Evolutionary conservation across 30 jellyfish, hydroid and myxozoan species (phyloP), one percentile per base, ranked within the genome.

Genomic region (Hydractinia echinata): DNA sequence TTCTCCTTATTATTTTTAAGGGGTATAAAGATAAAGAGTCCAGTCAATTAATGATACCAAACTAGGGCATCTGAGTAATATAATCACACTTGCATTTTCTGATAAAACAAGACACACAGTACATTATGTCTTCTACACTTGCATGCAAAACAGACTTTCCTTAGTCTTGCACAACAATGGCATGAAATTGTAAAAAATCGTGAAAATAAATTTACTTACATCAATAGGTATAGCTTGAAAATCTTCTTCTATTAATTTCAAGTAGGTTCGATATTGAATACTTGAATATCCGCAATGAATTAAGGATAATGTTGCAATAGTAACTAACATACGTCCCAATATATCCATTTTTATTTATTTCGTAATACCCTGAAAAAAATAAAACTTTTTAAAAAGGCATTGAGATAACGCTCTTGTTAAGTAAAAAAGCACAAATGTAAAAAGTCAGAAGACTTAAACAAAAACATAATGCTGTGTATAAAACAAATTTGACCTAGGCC

Each of bases 211-310:
- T 30, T 14, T 54, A 76, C 90, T 72, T 64, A 77, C 90, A 82
- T 92, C 98, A 13, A 64, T 74, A 5, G 98, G 98, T 39, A 92
- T 62, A 20, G 77, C 69, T 10, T 69, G 76, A 76, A 92, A 92
- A 8, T 92, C 98, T 54, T 92, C 98, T 64, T 92, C 96, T 4
- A 84, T 92, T 15, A 92, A 77, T 77, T 92, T 92, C 78, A 92
- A 77, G 82, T 92, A 92, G 5, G 95, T 92, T 72, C 89, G 73
- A 71, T 60, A 92, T 73, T 92, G 98, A 13, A 92, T 86, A 30
- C 96, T 93, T 50, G 98, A 92, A 76, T 86, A 92, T 4, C 98
- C 98, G 10, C 95, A 89, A 87, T 92, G 98, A 19, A 85, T 82
- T 66, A 92, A 84, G 10, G 98, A 92, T 4, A 92, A 8, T 67